Base-by-base conservation (phyloP, 2,888 invertebrate species). In the Chrysolina oricalcia region DNA sequence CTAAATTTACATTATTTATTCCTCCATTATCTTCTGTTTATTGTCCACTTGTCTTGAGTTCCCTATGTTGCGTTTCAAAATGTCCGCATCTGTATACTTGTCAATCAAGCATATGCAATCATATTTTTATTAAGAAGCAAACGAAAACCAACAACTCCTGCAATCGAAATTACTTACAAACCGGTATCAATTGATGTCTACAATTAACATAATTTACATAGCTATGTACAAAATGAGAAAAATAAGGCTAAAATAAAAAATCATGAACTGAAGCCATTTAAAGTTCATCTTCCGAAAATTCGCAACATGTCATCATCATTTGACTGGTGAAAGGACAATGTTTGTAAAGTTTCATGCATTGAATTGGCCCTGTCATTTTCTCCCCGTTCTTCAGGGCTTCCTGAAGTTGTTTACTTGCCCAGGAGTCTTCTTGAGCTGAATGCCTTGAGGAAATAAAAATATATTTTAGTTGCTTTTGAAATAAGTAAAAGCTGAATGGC, bases 271-370 rank as follows among this genome's bases (percentile, higher is more conserved):
- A 10, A 27, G n/a, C 0, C 10, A 17, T 64, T 13, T 11, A 41
- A 2, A 27, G 6, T 50, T 67, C 19, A 68, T 68, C 79, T 80
- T 53, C 86, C 85, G 77, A 87, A 85, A 13, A 85, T 67, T 76
- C 80, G 81, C 35, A 88, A 74, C 59, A 88, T 8, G 82, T 79
- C 74, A 84, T 82, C 87, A 88, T 88, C 73, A 85, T 86, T 76
- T 83, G 81, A 72, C 84, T 87, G 8, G 85, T 83, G 74, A 86
- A 88, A 6, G 88, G 88, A 71, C 88, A 88, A 41, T 82, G 82
- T 74, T 83, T 84, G 78, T 88, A 88, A 21, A 84, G 77, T 79
- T 86, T 86, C 82, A 83, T 83, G 70, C 88, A 88, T 41, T 84
- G 78, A 27, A 65, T 74, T 13, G 85, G 82, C 73, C 78, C 80